Evolutionary conservation across 2,888 invertebrate species (phyloP), one percentile per base, ranked within the genome.

Genomic region (Perdita meconis): DNA sequence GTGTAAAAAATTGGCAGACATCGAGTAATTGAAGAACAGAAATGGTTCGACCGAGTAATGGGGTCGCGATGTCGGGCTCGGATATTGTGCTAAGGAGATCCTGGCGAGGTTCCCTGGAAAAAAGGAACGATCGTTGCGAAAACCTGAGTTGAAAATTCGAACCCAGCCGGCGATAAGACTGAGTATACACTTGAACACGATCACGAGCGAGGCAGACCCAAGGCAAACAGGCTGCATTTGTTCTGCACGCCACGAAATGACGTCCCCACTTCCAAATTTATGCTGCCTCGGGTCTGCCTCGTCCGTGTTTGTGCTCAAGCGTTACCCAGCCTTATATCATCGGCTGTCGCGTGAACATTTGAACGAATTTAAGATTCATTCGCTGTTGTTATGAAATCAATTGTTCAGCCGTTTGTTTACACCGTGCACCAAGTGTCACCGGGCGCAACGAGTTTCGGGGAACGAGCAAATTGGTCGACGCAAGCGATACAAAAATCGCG

Each of bases 41-140:
- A 75, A 83, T 68, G 75, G 68, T 51, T 51, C 65, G 74, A 71
- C 78, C 79, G 72, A 83, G 87, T 87, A 84, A 86, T 87, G 80
- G 84, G 78, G 75, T 81, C 73, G 85, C 80, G 75, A 88, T 81
- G 71, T 80, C 78, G 74, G 71, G 57, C 67, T 22, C 67, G 60
- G 82, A 82, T 80, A 88, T 89, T 89, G 89, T 89, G 81, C 86
- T 53, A 78, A 74, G 75, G 42, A 76, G 69, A 66, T n/a, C n/a
- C 74, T 73, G 79, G 63, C 63, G 77, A 71, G 71, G 75, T 80
- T 87, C 86, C 85, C 88, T 88, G 84, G 30, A 30, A 83, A 80
- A 87, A 81, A 74, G 19, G 83, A 78, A 87, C 86, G 87, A 87
- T 84, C 83, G 84, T 79, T 70, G 77, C 60, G 74, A 57, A 78